Evolutionary conservation across 2,888 invertebrate genomes (phyloP).

Genomic region (Pheosia gnoma): DNA sequence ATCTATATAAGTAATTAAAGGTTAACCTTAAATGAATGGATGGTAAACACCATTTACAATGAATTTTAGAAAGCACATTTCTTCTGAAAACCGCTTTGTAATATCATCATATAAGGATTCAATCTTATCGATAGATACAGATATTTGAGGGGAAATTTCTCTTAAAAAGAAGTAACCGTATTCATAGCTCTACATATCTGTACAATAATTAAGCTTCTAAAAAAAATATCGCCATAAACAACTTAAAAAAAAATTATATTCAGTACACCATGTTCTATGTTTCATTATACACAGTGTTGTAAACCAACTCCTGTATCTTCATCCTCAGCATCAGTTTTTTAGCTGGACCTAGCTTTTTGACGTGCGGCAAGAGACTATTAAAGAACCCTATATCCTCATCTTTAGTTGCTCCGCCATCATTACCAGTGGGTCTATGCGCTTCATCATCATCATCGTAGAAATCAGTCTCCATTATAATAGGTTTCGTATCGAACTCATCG

Average conservation of each 20-base stretch:
- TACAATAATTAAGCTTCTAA: neutral
- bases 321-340: conserved; percentile 78
- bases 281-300: conserved; percentile 77
- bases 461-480: conserved; percentile 76
- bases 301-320: conserved; percentile 79
- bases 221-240: neutral
- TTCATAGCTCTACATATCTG: neutral
- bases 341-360: conserved; percentile 73
- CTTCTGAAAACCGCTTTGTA: too few species aligned
- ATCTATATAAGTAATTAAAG: too few species aligned
- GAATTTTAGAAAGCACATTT: too few species aligned
- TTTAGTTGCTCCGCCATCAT: conserved; percentile 53
- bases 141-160: too few species aligned
- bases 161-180: too few species aligned
- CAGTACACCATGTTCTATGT: neutral
- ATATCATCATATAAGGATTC: too few species aligned
- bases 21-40: too few species aligned
- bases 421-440: conserved; percentile 51
- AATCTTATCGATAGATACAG: too few species aligned
- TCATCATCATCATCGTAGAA: conserved; percentile 78
- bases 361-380: conserved; percentile 75
- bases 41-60: too few species aligned
- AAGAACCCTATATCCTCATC: conserved; percentile 80
- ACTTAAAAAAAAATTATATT: neutral
- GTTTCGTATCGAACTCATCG: conserved; percentile 78